phyloP scores from a whole-genome alignment of 2,113 vertebrate genomes.

The Ailuropoda melanoleuca region DNA sequence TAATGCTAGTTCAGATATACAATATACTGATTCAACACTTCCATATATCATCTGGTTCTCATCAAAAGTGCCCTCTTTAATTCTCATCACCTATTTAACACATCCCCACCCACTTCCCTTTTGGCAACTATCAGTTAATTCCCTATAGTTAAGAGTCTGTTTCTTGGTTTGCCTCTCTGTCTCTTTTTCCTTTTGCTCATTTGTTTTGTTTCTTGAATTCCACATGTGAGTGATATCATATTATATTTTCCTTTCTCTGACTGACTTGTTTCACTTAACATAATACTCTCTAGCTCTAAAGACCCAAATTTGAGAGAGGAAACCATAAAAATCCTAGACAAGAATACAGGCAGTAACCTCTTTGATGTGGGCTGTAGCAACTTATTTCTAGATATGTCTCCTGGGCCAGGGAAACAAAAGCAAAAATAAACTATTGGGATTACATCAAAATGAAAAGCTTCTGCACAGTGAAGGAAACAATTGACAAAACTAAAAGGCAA shows the following conservation, averaged over 20 bases:
- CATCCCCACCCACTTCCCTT: neutral
- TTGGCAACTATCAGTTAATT: neutral
- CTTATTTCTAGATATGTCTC: neutral
- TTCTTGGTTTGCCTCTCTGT: neutral
- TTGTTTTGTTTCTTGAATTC: neutral
- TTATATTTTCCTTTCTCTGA: neutral
- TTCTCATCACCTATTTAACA: neutral
- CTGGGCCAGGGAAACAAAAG: neutral
- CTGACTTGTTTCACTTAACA: neutral
- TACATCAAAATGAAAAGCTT: neutral
- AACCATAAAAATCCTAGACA: neutral
- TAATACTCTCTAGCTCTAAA: neutral
- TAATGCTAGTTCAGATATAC: neutral
- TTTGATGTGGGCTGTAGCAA: neutral
- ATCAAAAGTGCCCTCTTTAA: neutral
- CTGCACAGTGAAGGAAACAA: neutral
- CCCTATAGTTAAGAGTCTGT: neutral
- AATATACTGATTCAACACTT: neutral
- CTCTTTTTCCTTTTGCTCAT: neutral
- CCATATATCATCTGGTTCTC: neutral
- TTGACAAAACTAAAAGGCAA: neutral
- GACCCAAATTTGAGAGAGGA: neutral
- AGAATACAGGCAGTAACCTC: neutral
- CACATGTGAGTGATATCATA: neutral
- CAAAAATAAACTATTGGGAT: neutral